These are phyloP conservation scores for Dasypolia templi DNA, from an alignment of 2,888 invertebrate species.

Conservation along the genomic window DNA sequence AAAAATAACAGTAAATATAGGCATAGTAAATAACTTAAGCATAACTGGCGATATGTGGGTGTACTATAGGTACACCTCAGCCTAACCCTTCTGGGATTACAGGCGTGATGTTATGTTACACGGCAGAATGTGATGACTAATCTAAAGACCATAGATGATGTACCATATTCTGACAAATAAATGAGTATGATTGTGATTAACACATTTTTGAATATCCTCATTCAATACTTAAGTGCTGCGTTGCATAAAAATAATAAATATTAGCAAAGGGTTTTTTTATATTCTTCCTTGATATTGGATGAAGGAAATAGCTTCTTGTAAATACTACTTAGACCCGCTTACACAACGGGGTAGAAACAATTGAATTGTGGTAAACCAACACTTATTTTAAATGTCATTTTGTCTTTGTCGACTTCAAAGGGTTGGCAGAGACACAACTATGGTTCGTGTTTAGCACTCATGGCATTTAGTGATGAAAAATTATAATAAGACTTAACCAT, in stretches of 20 bases:
- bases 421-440: conserved; percentile 1
- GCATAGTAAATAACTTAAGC: too few relatives aligned
- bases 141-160: too few relatives aligned
- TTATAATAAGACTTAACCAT: too few relatives aligned
- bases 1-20: too few relatives aligned
- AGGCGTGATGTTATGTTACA: too few relatives aligned
- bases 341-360: conserved; percentile 4
- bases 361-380: not conserved
- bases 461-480: too few relatives aligned
- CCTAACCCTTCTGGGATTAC: too few relatives aligned
- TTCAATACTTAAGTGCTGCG: not conserved
- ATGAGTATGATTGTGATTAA: too few relatives aligned
- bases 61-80: too few relatives aligned
- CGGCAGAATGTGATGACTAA: too few relatives aligned
- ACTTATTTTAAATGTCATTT: conserved; percentile 17
- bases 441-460: not conserved
- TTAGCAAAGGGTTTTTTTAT: not conserved
- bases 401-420: not conserved
- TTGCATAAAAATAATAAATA: not conserved
- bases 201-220: not conserved
- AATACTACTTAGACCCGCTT: not conserved
- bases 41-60: too few relatives aligned
- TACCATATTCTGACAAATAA: too few relatives aligned
- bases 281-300: not conserved
- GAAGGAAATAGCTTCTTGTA: not conserved